Conservation (phyloP, 2,888 invertebrate genomes). For the Napeogenes inachia region DNA sequence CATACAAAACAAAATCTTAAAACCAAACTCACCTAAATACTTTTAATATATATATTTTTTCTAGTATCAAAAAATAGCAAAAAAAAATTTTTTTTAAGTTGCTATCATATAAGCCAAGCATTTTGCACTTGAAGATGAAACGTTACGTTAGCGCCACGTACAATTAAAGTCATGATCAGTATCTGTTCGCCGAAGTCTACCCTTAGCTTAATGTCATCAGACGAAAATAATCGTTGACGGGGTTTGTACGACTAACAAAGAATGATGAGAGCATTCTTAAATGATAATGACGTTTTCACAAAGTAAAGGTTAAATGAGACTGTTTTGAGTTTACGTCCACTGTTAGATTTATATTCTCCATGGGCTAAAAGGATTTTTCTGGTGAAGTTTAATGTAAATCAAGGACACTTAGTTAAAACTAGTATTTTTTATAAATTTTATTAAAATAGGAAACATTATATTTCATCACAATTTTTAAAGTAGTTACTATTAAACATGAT, state of each 20-base stretch:
- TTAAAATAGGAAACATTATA: too few species aligned
- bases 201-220: constrained; percentile 48
- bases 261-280: constrained; percentile 29
- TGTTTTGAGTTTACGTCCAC: constrained; percentile 16
- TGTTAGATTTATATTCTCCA: background rate
- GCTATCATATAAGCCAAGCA: constrained; percentile 46
- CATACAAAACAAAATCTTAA: too few species aligned
- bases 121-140: constrained; percentile 54
- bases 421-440: too few species aligned
- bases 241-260: constrained; percentile 22
- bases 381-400: background rate
- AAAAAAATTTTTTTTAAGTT: background rate
- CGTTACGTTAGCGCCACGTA: constrained; percentile 73
- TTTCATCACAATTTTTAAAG: too few species aligned
- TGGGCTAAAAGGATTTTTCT: background rate
- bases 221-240: constrained; percentile 50
- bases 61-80: too few species aligned
- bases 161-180: constrained; percentile 73
- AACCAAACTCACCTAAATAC: too few species aligned
- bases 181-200: constrained; percentile 67
- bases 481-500: too few species aligned
- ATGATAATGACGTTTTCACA: constrained; percentile 26
- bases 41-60: too few species aligned
- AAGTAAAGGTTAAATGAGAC: constrained; percentile 19
- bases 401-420: background rate